These are phyloP conservation scores for Euborellia annulipes DNA, from an alignment of 1,140 invertebrate species.

Conservation along the genomic window DNA sequence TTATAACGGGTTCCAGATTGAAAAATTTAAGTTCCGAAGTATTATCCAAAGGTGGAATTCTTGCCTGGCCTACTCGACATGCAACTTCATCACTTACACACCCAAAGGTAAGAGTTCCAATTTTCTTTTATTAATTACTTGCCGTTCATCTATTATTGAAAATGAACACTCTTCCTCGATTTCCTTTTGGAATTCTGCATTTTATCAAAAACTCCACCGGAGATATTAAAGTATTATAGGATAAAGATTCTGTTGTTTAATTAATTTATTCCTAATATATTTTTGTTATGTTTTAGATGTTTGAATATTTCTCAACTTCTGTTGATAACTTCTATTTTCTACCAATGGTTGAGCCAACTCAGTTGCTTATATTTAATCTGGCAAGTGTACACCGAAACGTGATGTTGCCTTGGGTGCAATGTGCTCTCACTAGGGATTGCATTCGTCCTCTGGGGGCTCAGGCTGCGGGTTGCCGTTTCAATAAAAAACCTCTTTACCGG, in stretches of 20 bases:
- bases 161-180: too few species aligned
- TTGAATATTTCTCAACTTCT: constrained; percentile 39
- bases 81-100: constrained; percentile 83
- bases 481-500: constrained; percentile 80
- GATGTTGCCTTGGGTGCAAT: constrained; percentile 88
- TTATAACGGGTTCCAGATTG: constrained; percentile 26
- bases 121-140: too few species aligned
- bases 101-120: constrained; percentile 73
- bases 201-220: too few species aligned
- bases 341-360: constrained; percentile 58
- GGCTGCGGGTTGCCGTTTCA: constrained; percentile 61
- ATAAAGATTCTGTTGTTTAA: too few species aligned
- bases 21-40: constrained; percentile 23
- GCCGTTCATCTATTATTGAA: too few species aligned
- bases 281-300: too few species aligned
- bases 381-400: constrained; percentile 48
- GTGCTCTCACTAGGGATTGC: constrained; percentile 72
- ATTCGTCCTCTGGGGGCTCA: constrained; percentile 77
- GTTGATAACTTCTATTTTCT: constrained; percentile 68
- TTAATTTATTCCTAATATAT: too few species aligned
- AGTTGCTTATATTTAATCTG: constrained; percentile 56
- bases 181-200: too few species aligned
- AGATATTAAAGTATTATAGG: too few species aligned
- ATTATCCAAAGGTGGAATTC: constrained; percentile 38
- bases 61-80: constrained; percentile 64